These are phyloP conservation scores for Coregonus suidteri DNA, from an alignment of 2,797 vertebrate species.

Conservation along the genomic window DNA sequence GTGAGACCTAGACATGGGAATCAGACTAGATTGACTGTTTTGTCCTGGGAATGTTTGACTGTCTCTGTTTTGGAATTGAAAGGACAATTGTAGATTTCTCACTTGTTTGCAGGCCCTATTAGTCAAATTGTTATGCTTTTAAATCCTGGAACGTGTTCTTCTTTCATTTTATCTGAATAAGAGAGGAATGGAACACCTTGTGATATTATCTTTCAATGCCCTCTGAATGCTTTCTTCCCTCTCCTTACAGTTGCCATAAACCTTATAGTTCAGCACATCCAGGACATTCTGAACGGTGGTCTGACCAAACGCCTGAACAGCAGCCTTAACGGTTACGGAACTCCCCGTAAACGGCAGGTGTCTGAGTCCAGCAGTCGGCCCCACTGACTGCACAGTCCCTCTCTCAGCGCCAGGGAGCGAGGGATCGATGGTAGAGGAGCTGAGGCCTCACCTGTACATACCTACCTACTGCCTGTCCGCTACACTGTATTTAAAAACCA, in stretches of 20 bases:
- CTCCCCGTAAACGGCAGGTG: slow-evolving; percentile 76
- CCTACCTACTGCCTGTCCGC: slow-evolving; percentile 44
- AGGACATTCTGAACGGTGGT: slow-evolving; percentile 92
- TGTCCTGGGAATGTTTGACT: slow-evolving; percentile 27
- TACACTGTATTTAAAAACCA: slow-evolving; percentile 44
- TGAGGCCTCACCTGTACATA: slow-evolving; percentile 37
- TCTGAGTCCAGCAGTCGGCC: slow-evolving; percentile 90
- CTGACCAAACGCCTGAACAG: slow-evolving; percentile 85
- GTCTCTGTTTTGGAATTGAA: slow-evolving; percentile 38
- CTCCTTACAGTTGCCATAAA: slow-evolving; percentile 89
- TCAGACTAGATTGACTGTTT: background rate
- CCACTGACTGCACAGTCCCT: slow-evolving; percentile 75
- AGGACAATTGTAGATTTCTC: slow-evolving; percentile 23
- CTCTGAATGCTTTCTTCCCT: slow-evolving; percentile 17
- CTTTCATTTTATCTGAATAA: background rate
- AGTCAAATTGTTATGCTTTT: background rate
- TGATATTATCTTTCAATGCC: background rate
- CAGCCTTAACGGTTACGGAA: slow-evolving; percentile 78
- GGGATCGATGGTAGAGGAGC: slow-evolving; percentile 16
- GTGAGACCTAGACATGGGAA: slow-evolving; percentile 12
- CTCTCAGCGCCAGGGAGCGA: slow-evolving; percentile 4
- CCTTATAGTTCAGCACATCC: slow-evolving; percentile 96
- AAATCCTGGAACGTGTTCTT: slow-evolving; percentile 1
- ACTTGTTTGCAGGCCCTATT: slow-evolving; percentile 7
- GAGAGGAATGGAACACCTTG: background rate